phyloP scores from a whole-genome alignment of 2,888 invertebrate species.

The Drosophila differens region DNA sequence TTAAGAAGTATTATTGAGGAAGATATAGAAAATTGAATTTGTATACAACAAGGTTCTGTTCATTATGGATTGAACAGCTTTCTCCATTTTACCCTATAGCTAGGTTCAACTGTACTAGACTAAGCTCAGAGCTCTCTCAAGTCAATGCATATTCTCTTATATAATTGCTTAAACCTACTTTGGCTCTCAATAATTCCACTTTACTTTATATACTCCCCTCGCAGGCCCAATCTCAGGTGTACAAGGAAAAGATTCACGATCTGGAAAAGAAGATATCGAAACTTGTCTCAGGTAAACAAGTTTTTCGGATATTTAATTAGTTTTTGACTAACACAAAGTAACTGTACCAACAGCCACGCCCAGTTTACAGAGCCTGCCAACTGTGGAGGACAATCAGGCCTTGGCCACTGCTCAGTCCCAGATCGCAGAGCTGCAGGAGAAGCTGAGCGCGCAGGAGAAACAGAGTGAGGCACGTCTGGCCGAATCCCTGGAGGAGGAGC shows the following conservation, averaged over 20 bases:
- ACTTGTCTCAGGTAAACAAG: conserved; percentile 71
- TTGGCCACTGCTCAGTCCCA: conserved; percentile 48
- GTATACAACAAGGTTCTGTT: neutral
- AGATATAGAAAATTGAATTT: neutral
- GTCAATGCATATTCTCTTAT: conserved; percentile 24
- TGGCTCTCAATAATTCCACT: neutral
- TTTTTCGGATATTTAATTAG: neutral
- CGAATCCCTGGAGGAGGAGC: conserved; percentile 69
- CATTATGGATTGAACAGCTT: neutral
- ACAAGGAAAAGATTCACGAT: conserved; percentile 83
- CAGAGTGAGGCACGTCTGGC: conserved; percentile 54
- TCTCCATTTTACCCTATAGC: neutral
- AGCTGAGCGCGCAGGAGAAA: conserved; percentile 54
- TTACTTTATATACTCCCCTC: conserved; percentile 21
- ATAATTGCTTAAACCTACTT: neutral
- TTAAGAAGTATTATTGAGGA: neutral
- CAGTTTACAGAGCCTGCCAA: conserved; percentile 62
- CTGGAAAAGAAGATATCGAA: conserved; percentile 81
- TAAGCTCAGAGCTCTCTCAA: conserved; percentile 1
- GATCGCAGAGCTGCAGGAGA: conserved; percentile 56
- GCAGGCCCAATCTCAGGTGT: conserved; percentile 84
- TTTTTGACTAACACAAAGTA: neutral
- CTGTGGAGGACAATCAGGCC: conserved; percentile 46
- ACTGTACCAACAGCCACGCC: conserved; percentile 54
- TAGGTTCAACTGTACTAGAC: neutral